phyloP scores from a whole-genome alignment of 92 coral and sea anemone genomes.

The Blastomussa wellsi region DNA sequence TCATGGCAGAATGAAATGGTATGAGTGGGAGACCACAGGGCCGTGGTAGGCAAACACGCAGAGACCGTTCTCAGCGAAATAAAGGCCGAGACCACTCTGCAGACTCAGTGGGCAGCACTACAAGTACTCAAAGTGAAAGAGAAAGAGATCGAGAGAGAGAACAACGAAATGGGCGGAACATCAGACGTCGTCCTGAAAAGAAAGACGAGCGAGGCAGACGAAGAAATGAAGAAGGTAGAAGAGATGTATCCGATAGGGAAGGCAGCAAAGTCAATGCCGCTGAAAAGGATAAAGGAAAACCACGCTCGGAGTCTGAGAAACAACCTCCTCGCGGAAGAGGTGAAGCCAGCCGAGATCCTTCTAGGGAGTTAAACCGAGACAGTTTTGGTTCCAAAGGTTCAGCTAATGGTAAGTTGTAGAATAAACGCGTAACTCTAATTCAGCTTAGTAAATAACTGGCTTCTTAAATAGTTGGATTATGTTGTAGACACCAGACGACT shows the following conservation, averaged over 20 bases:
- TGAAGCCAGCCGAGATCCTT: constrained; percentile 65
- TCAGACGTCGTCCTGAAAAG: constrained; percentile 88
- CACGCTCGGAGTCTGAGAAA: constrained; percentile 64
- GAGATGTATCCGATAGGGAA: constrained; percentile 76
- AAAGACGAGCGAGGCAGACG: constrained; percentile 83
- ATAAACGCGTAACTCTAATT: background rate
- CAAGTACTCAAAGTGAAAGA: constrained; percentile 92
- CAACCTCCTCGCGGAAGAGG: constrained; percentile 69
- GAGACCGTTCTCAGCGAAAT: constrained; percentile 97
- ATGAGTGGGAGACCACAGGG: constrained; percentile 99
- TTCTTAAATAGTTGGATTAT: background rate
- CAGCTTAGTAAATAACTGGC: background rate
- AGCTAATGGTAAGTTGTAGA: constrained; percentile 43
- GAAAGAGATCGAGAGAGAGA: constrained; percentile 64
- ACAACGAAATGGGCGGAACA: constrained; percentile 86
- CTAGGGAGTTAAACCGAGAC: constrained; percentile 71
- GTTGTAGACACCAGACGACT: background rate
- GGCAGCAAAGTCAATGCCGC: constrained; percentile 65
- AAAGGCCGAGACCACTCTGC: constrained; percentile 95
- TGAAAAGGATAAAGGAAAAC: constrained; percentile 63
- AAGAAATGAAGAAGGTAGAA: constrained; percentile 73
- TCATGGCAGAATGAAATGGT: constrained; percentile 97
- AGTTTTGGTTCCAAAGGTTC: constrained; percentile 49
- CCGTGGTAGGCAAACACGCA: constrained; percentile 99
- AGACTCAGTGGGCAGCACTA: constrained; percentile 88